Evolutionary conservation across 92 coral and sea anemone species (phyloP), one percentile per base, ranked within the genome.

Genomic region (Epizoanthus scotinus): DNA sequence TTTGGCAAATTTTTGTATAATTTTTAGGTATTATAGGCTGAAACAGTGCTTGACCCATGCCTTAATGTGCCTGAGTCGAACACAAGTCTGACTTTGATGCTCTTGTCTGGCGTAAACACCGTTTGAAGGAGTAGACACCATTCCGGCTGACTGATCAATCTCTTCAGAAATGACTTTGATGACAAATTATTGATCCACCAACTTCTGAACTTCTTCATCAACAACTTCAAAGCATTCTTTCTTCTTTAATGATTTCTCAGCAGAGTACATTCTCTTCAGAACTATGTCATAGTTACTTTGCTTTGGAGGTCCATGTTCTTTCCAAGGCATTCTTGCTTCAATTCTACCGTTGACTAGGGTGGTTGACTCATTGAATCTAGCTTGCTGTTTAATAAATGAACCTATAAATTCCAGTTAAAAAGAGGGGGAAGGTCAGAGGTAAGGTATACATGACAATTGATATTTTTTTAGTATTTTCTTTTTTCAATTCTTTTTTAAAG

Each of bases 241-340:
- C 66, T 60, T 87, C 78, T 77, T 83, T 77, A 87, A 87, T 18
- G 87, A 81, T 63, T 79, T 87, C 64, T 85, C 89, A 14, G 91
- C 53, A 20, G 94, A 82, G 27, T 71, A 27, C 87, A 89, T 86
- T 74, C 87, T 71, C 49, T 86, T 84, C 17, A 82, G 63, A 36
- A 92, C 94, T 13, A 83, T 60, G 83, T 91, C 84, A 36, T 82
- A 88, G 62, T 91, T 91, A 31, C 92, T 88, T 15, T 50, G 77
- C 57, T 78, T 87, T 38, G 89, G 94, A 13, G 91, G 94, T 53
- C 89, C 86, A 55, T 24, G 44, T 14, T 85, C 89, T 36, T 82
- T 81, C 89, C 86, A 88, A 19, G 91, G 91, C 84, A 82, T 87
- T 67, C 71, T 85, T 31, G 84, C 71, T 65, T 90, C 83, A 10